Evolutionary conservation across 2,888 invertebrate genomes (phyloP).

Genomic region (Epistrophella euchroma): DNA sequence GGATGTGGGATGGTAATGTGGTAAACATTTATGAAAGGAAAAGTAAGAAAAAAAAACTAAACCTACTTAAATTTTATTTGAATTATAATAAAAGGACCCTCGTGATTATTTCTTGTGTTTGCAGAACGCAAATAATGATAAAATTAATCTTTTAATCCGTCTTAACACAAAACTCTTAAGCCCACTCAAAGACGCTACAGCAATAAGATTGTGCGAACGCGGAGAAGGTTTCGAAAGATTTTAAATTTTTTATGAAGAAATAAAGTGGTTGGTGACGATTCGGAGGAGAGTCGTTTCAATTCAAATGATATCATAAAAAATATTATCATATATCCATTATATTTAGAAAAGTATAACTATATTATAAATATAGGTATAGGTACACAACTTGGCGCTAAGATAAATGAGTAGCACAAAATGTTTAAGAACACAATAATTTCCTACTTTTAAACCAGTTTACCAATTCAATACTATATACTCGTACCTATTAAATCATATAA

Average conservation of each 20-base stretch:
- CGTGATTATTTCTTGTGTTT: conserved; percentile 42
- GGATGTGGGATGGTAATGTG: conserved; percentile 34
- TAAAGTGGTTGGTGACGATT: neutral
- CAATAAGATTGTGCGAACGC: conserved; percentile 5
- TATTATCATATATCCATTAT: neutral
- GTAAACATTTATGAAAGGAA: conserved; percentile 55
- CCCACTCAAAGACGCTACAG: neutral
- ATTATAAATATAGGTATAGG: no score
- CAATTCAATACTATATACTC: no score
- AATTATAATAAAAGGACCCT: conserved; percentile 58
- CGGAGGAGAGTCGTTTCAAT: neutral
- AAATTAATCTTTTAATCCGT: conserved; percentile 40
- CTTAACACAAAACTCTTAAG: conserved; percentile 28
- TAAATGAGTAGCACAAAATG: no score
- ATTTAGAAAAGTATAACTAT: no score
- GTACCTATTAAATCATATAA: no score
- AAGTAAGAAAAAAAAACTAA: conserved; percentile 1
- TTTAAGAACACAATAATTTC: no score
- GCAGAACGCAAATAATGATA: conserved; percentile 46
- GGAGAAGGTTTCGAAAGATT: neutral
- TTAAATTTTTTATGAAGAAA: neutral
- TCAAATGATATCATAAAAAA: neutral
- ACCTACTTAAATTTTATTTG: conserved; percentile 50
- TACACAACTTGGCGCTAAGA: no score
- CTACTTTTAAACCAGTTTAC: no score